Evolutionary conservation across 2,888 invertebrate species (phyloP).

Genomic region (Tolmerus cingulatus): DNA sequence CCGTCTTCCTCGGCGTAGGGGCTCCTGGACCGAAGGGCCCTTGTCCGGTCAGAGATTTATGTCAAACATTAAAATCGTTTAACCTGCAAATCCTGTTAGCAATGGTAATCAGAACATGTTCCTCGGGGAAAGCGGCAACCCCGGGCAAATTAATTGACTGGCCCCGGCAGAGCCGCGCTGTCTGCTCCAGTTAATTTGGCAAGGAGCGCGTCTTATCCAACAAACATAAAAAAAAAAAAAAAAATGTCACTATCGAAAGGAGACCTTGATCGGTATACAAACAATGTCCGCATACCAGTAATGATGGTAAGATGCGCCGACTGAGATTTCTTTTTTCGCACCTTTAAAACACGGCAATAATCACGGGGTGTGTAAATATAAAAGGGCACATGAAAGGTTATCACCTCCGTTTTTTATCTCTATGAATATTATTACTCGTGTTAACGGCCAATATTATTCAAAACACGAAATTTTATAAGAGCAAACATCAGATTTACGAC

Average conservation of each 20-base stretch:
- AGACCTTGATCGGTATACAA: background rate
- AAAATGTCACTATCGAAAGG: background rate
- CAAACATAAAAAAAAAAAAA: background rate
- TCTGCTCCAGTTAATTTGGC: slow-evolving; percentile 15
- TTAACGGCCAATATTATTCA: background rate
- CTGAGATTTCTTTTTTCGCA: background rate
- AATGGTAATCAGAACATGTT: slow-evolving; percentile 40
- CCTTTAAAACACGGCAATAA: background rate
- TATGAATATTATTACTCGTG: background rate
- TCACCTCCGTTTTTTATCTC: background rate
- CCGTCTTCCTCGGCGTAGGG: background rate
- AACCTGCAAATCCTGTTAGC: slow-evolving; percentile 48
- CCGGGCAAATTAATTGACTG: slow-evolving; percentile 44
- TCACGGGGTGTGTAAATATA: background rate
- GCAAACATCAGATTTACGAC: background rate
- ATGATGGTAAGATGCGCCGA: background rate
- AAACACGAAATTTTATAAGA: background rate
- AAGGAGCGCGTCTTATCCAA: background rate
- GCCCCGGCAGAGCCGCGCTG: slow-evolving; percentile 35
- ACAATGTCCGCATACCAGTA: background rate
- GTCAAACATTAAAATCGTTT: slow-evolving; percentile 50
- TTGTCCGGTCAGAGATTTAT: slow-evolving; percentile 48
- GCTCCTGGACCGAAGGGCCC: background rate
- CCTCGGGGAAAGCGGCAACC: background rate
- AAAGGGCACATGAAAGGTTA: background rate